These are phyloP conservation scores for Villa cingulata DNA, from an alignment of 2,888 invertebrate genomes.

Conservation along the genomic window DNA sequence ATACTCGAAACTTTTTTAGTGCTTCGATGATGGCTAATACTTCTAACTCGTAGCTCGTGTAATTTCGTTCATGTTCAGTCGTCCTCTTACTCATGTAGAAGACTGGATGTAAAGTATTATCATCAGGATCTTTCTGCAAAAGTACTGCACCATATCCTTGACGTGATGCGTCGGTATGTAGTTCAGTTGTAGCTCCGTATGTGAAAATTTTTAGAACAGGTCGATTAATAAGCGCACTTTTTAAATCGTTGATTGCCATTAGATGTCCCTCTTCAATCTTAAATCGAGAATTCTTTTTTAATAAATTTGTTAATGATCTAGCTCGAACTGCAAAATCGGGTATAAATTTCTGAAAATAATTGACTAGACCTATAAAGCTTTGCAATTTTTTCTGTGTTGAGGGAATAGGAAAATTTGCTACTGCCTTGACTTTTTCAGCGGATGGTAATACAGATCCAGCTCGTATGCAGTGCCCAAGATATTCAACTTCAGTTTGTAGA, in stretches of 20 bases:
- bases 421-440: too few species aligned
- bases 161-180: neutral
- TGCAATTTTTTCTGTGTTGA: neutral
- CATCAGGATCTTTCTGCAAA: neutral
- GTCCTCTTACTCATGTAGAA: neutral
- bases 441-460: too few species aligned
- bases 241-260: too few species aligned
- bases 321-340: neutral
- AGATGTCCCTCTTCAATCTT: too few species aligned
- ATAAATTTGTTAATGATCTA: neutral
- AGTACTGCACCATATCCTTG: neutral
- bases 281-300: neutral
- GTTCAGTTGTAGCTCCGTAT: too few species aligned
- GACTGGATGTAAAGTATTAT: neutral
- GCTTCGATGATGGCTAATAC: neutral
- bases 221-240: too few species aligned
- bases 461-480: too few species aligned
- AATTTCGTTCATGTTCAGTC: neutral
- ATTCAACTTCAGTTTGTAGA: neutral
- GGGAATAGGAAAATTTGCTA: neutral
- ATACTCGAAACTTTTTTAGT: neutral
- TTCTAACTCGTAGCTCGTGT: neutral
- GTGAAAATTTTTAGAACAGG: too few species aligned
- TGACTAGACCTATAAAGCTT: neutral
- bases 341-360: neutral